These are phyloP conservation scores for Pangasius mekongensis DNA, from an alignment of 2,797 vertebrate species.

Conservation along the genomic window DNA sequence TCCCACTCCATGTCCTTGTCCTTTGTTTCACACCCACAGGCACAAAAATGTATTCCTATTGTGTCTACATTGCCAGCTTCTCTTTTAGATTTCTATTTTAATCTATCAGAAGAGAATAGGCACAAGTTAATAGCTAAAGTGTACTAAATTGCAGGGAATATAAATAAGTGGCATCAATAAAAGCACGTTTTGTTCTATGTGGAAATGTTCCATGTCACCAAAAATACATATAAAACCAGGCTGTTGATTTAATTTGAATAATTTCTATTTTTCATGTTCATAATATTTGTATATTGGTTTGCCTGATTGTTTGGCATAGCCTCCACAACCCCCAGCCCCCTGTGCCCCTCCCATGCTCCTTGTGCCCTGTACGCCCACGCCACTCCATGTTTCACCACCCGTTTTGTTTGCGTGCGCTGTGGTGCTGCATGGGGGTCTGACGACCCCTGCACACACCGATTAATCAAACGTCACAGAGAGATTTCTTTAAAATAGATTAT, in stretches of 20 bases:
- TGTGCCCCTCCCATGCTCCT: conserved; percentile 59
- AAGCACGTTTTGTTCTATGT: neutral
- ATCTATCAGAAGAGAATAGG: conserved; percentile 40
- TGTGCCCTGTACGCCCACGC: conserved; percentile 60
- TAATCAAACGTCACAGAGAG: conserved; percentile 62
- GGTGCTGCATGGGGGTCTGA: conserved; percentile 57
- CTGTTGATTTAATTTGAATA: neutral
- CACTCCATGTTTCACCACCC: conserved; percentile 54
- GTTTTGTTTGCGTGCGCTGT: conserved; percentile 59
- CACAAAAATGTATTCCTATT: conserved; percentile 62
- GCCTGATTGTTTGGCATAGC: conserved; percentile 38
- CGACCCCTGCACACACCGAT: conserved; percentile 62
- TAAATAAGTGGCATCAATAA: conserved; percentile 1
- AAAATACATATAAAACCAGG: neutral
- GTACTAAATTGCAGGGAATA: conserved; percentile 6
- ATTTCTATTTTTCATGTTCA: neutral
- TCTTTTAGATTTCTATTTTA: conserved; percentile 45
- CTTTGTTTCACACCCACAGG: conserved; percentile 62
- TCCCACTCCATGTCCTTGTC: conserved; percentile 55
- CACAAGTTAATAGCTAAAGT: conserved; percentile 47
- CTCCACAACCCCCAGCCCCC: conserved; percentile 38
- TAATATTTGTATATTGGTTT: conserved; percentile 37
- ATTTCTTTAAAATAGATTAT: conserved; percentile 58
- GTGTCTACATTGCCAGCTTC: conserved; percentile 55
- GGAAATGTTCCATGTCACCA: neutral